These are phyloP conservation scores for Furcula furcula DNA, from an alignment of 2,888 invertebrate genomes.

Conservation along the genomic window DNA sequence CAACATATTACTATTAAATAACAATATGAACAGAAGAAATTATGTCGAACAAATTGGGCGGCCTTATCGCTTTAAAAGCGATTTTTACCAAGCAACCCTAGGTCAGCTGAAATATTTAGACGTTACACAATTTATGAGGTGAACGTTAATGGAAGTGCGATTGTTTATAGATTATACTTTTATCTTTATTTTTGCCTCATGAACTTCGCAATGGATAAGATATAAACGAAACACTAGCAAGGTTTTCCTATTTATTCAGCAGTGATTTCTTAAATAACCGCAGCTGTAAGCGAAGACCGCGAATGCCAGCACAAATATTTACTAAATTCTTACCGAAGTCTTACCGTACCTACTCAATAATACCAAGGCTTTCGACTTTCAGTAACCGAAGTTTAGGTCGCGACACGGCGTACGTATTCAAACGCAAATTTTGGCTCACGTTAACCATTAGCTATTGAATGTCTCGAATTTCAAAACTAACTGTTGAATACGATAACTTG, in stretches of 20 bases:
- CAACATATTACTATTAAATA: too few relatives aligned
- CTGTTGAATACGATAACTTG: neutral
- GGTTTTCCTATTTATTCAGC: slow-evolving; percentile 10
- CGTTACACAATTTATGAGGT: too few relatives aligned
- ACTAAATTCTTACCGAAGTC: slow-evolving; percentile 45
- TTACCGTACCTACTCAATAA: slow-evolving; percentile 55
- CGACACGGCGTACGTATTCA: slow-evolving; percentile 40
- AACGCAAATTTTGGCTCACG: slow-evolving; percentile 41
- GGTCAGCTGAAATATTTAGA: too few relatives aligned
- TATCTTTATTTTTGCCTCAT: too few relatives aligned
- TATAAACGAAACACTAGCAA: slow-evolving; percentile 1
- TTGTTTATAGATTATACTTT: too few relatives aligned
- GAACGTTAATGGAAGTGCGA: too few relatives aligned
- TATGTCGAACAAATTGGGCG: too few relatives aligned
- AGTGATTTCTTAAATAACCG: slow-evolving; percentile 15
- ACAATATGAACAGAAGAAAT: too few relatives aligned
- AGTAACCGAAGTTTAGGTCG: slow-evolving; percentile 48
- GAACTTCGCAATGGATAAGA: neutral
- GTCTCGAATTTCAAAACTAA: slow-evolving; percentile 9
- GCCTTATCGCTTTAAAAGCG: too few relatives aligned
- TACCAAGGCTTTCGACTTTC: slow-evolving; percentile 79
- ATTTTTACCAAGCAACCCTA: too few relatives aligned
- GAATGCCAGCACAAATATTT: slow-evolving; percentile 48
- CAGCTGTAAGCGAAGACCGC: slow-evolving; percentile 23
- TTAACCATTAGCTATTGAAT: slow-evolving; percentile 19